Percentiles rank a stretch among this genome's conserved stretches.
phyloP scores from a whole-genome alignment of 2,113 vertebrate genomes.

The Corythoichthys intestinalis region DNA sequence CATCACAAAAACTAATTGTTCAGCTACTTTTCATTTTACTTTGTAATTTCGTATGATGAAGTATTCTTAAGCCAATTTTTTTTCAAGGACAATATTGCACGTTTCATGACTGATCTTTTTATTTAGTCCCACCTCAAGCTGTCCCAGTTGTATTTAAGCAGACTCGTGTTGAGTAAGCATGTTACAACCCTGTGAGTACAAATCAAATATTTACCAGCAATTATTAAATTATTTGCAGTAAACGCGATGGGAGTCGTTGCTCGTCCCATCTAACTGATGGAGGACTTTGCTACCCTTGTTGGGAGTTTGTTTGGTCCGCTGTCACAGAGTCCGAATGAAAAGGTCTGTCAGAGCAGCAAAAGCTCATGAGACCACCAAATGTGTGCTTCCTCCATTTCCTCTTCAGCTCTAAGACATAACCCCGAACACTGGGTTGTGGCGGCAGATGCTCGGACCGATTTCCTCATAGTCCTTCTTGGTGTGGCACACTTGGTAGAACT shows the following conservation, averaged over 20 bases:
- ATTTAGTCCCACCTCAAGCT: conserved; percentile 24
- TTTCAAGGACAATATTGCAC: conserved; percentile 10
- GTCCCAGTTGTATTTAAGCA: conserved; percentile 48
- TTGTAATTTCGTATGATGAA: background rate
- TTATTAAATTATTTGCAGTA: conserved; percentile 52
- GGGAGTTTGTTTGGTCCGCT: conserved; percentile 56
- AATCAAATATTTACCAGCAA: conserved; percentile 47
- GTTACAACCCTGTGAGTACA: conserved; percentile 54
- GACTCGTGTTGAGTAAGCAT: conserved; percentile 50
- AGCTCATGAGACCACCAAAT: conserved; percentile 40
- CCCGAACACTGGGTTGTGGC: conserved; percentile 96
- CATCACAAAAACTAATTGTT: background rate
- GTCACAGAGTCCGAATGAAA: conserved; percentile 34
- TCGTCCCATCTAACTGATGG: conserved; percentile 31
- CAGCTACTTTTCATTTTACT: background rate
- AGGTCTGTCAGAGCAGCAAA: conserved; percentile 43
- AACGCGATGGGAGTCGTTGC: conserved; percentile 49
- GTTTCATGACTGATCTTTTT: conserved; percentile 12
- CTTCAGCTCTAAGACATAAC: conserved; percentile 85
- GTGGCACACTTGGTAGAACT: conserved; percentile 98
- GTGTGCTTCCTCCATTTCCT: background rate
- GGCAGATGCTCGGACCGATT: conserved; percentile 96
- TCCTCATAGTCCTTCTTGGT: conserved; percentile 99
- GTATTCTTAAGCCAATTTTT: background rate
- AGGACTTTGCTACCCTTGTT: conserved; percentile 23